Evolutionary conservation across 2,888 invertebrate genomes (phyloP).

Genomic region (Gibbula magus): DNA sequence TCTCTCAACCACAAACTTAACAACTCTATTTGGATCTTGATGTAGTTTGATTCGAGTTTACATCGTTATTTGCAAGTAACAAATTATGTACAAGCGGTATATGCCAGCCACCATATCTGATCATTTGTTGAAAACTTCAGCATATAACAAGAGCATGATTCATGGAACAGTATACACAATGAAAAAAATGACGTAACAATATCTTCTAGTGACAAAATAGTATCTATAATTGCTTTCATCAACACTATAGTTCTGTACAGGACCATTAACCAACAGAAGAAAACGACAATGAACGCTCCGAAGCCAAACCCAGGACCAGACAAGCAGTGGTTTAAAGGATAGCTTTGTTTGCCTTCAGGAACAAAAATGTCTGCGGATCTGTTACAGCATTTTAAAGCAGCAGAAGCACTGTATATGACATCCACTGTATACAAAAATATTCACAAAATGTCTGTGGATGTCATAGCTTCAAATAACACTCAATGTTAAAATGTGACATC

Average conservation of each 20-base stretch:
- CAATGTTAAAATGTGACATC: too few species aligned
- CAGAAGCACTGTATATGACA: neutral
- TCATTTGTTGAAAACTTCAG: neutral
- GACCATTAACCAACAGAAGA: conserved; percentile 5
- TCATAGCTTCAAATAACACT: too few species aligned
- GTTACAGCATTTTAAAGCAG: neutral
- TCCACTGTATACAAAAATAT: too few species aligned
- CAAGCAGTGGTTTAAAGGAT: too few species aligned
- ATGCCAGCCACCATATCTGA: neutral
- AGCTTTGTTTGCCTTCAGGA: too few species aligned
- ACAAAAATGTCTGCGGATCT: too few species aligned
- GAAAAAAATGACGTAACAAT: conserved; percentile 17
- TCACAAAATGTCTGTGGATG: too few species aligned
- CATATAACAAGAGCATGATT: neutral
- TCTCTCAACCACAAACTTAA: conserved; percentile 14
- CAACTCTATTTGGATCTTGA: conserved; percentile 5
- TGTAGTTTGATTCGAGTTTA: conserved; percentile 17
- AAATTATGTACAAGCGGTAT: neutral
- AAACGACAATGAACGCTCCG: neutral
- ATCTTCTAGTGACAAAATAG: conserved; percentile 12
- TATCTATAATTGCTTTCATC: neutral
- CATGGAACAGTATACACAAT: conserved; percentile 17
- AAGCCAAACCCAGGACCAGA: neutral
- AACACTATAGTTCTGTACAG: conserved; percentile 7
- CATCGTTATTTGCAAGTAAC: conserved; percentile 19